phyloP scores from a whole-genome alignment of 2,113 vertebrate species.

The Eulemur macaco region DNA sequence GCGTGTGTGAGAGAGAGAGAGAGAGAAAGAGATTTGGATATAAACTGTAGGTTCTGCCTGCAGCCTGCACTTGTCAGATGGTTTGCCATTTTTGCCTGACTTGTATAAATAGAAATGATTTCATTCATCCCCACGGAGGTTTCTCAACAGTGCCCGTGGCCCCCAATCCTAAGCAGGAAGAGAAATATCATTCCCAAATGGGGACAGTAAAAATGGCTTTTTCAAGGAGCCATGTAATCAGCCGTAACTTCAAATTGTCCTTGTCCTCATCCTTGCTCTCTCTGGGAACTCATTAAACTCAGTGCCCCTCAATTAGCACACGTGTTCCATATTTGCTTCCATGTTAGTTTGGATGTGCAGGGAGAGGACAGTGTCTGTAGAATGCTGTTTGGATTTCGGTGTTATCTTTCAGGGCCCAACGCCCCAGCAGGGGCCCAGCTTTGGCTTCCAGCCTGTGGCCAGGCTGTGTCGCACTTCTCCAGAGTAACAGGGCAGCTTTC shows the following conservation, averaged over 20 bases:
- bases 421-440: neutral
- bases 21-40: neutral
- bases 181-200: neutral
- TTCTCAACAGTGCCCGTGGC: neutral
- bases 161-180: neutral
- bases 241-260: neutral
- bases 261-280: neutral
- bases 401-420: too few species aligned
- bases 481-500: neutral
- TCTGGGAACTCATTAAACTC: neutral
- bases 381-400: neutral
- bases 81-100: neutral
- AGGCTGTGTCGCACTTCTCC: neutral
- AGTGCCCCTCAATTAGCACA: neutral
- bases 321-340: neutral
- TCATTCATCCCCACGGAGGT: neutral
- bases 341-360: neutral
- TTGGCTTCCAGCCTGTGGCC: neutral
- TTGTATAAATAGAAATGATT: neutral
- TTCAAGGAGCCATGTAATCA: neutral
- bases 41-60: neutral
- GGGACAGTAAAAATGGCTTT: neutral
- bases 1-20: neutral
- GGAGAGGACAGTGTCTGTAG: neutral
- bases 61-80: neutral